These are phyloP conservation scores for Nephrotoma guestfalica DNA, from an alignment of 2,888 invertebrate genomes.

Conservation along the genomic window DNA sequence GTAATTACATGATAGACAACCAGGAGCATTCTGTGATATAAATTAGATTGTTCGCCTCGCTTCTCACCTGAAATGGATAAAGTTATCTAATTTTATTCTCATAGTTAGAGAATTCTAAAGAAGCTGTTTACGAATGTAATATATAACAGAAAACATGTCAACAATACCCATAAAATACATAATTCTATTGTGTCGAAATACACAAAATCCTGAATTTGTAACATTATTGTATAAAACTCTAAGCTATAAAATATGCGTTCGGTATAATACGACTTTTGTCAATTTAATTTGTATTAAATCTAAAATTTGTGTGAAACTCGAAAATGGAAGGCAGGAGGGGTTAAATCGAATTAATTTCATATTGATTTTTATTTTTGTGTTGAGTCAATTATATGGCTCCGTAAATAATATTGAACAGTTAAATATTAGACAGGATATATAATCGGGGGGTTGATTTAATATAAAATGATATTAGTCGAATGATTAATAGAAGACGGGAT, in stretches of 20 bases:
- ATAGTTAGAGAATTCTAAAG: too few species aligned
- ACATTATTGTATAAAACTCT: neutral
- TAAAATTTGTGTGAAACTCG: neutral
- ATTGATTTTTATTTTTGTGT: neutral
- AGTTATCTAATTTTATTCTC: too few species aligned
- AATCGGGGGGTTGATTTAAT: neutral
- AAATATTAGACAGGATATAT: neutral
- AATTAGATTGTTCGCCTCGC: too few species aligned
- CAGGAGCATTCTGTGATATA: too few species aligned
- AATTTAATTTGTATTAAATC: neutral
- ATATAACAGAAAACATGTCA: neutral
- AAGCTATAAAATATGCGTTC: too few species aligned
- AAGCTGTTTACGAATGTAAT: too few species aligned
- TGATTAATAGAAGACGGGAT: neutral
- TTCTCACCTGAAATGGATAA: too few species aligned
- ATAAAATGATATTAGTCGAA: neutral
- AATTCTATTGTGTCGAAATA: neutral
- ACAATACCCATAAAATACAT: neutral
- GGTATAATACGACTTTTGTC: neutral
- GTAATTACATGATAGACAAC: too few species aligned
- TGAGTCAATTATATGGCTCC: neutral
- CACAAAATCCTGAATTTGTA: neutral
- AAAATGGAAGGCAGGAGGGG: neutral
- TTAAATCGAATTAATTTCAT: neutral
- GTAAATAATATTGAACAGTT: neutral